Evolutionary conservation across 2,888 invertebrate species (phyloP).

Genomic region (Watsonalla binaria): DNA sequence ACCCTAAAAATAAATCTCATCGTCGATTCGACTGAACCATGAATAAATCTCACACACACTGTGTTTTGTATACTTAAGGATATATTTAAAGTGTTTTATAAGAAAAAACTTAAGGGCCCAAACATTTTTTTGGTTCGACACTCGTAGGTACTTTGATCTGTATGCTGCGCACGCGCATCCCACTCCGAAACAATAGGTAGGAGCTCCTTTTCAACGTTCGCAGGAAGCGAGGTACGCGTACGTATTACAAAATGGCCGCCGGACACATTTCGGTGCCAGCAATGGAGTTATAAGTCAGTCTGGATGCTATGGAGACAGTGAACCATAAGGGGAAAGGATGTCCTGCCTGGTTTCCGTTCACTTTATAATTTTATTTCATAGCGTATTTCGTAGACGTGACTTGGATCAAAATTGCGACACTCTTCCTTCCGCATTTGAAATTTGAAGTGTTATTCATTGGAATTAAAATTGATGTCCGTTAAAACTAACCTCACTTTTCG

Average conservation of each 20-base stretch:
- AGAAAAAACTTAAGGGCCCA: conserved; percentile 27
- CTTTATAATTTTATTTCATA: conserved; percentile 31
- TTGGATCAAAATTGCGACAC: conserved; percentile 28
- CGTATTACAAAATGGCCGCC: conserved; percentile 58
- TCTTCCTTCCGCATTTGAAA: conserved; percentile 41
- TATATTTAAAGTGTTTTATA: conserved; percentile 15
- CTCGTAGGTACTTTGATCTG: conserved; percentile 39
- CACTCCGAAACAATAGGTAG: conserved; percentile 69
- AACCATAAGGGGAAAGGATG: conserved; percentile 66
- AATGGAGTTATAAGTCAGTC: conserved; percentile 58
- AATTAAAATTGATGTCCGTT: conserved; percentile 12
- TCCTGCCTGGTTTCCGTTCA: conserved; percentile 66
- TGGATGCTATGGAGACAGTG: conserved; percentile 64
- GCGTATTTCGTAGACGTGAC: conserved; percentile 43
- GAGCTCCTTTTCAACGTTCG: conserved; percentile 63
- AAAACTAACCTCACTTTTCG: conserved; percentile 2
- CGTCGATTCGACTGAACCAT: conserved; percentile 5
- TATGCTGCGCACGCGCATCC: conserved; percentile 67
- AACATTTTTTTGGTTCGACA: conserved; percentile 53
- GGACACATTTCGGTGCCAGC: conserved; percentile 49
- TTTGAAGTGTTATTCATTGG: too few species aligned
- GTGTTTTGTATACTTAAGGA: conserved; percentile 25
- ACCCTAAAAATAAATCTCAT: background rate
- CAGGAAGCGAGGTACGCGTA: conserved; percentile 73
- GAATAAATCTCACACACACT: conserved; percentile 9